Percentiles rank a stretch among this genome's conserved stretches.
Conservation (phyloP, 2,888 invertebrate genomes). For the Acholoe squamosa region DNA sequence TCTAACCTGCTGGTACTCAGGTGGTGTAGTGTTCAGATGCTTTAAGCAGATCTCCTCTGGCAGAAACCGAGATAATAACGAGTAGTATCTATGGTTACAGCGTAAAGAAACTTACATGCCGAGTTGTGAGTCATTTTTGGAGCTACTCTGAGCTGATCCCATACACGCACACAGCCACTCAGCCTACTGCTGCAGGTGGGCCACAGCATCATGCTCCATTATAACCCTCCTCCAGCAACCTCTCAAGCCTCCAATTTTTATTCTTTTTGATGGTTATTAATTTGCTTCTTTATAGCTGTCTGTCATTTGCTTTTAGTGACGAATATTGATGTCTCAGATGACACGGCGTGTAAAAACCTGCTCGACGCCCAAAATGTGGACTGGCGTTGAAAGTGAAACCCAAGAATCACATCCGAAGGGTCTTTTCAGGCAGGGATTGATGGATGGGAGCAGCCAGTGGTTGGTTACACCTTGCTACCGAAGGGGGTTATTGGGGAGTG, state of each 20-base stretch:
- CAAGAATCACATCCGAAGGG: background rate
- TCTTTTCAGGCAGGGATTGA: background rate
- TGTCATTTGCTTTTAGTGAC: slow-evolving; percentile 27
- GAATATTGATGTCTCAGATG: slow-evolving; percentile 20
- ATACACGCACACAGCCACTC: slow-evolving; percentile 34
- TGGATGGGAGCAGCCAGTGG: background rate
- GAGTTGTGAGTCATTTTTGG: background rate
- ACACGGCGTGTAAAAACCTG: background rate
- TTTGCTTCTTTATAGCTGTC: background rate
- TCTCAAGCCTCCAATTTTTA: background rate
- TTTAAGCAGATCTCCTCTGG: background rate
- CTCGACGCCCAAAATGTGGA: background rate
- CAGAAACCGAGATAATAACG: slow-evolving; percentile 23
- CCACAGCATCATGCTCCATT: slow-evolving; percentile 56
- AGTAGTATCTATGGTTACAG: slow-evolving; percentile 51
- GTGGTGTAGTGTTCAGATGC: background rate
- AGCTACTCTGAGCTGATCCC: background rate
- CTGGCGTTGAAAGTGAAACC: slow-evolving; percentile 3
- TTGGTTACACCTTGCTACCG: background rate
- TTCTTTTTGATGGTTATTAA: background rate
- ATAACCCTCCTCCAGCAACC: background rate
- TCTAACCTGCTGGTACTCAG: background rate
- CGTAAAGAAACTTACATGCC: slow-evolving; percentile 36
- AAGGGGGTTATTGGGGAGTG: background rate
- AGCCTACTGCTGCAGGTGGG: slow-evolving; percentile 31